phyloP scores from a whole-genome alignment of 2,797 vertebrate species.

The Lacerta bilineata region DNA sequence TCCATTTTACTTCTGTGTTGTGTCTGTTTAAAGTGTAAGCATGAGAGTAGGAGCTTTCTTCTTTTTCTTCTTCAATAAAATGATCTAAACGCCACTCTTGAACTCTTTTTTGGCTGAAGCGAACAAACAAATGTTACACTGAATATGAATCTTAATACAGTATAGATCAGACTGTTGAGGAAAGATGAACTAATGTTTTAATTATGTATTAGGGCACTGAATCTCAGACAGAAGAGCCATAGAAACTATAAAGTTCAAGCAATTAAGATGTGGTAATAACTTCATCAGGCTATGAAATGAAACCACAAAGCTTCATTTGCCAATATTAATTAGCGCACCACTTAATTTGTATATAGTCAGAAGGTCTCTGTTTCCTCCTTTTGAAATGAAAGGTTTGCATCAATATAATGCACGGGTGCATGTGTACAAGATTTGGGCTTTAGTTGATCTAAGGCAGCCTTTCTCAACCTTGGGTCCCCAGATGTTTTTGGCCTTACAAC shows the following conservation, averaged over 20 bases:
- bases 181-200: constrained; percentile 28
- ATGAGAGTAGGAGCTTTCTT: too few species aligned
- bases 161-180: neutral
- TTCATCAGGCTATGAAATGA: neutral
- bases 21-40: too few species aligned
- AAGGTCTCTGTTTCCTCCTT: neutral
- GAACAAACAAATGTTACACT: neutral
- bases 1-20: too few species aligned
- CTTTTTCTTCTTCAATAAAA: too few species aligned
- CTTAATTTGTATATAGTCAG: too few species aligned
- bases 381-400: neutral
- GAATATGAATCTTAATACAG: neutral
- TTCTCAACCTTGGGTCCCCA: too few species aligned
- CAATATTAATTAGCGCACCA: neutral
- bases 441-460: neutral
- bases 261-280: neutral
- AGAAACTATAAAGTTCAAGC: neutral
- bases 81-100: too few species aligned
- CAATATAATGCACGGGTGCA: neutral
- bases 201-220: neutral
- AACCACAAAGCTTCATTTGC: neutral
- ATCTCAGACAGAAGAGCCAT: neutral
- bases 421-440: neutral
- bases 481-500: too few species aligned
- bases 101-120: too few species aligned